Percentiles rank a stretch among this genome's conserved stretches.
phyloP scores from a whole-genome alignment of 2,888 invertebrate species.

The Sisyra terminalis region DNA sequence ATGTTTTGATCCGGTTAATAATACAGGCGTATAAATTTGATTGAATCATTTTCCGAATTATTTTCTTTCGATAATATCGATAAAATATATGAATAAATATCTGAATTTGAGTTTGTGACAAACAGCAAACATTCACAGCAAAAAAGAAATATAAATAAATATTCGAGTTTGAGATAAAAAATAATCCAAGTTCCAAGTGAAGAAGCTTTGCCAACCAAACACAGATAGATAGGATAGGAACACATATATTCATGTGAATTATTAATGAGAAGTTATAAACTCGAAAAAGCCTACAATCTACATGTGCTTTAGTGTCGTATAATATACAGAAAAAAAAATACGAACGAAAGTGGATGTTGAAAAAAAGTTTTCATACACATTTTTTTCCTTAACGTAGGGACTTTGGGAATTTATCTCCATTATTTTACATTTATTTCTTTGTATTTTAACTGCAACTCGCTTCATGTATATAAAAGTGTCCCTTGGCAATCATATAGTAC shows the following conservation, averaged over 20 bases:
- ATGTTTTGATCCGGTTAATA: too few relatives aligned
- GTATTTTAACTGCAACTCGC: slow-evolving; percentile 8
- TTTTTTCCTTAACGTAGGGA: slow-evolving; percentile 3
- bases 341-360: slow-evolving; percentile 2
- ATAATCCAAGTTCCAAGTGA: not conserved
- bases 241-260: slow-evolving; percentile 5
- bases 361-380: slow-evolving; percentile 3
- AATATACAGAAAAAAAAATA: not conserved
- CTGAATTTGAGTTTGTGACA: not conserved
- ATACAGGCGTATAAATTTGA: too few relatives aligned
- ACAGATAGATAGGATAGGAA: not conserved
- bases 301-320: not conserved
- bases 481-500: slow-evolving; percentile 7
- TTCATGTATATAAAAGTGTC: slow-evolving; percentile 10
- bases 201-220: not conserved
- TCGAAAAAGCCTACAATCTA: not conserved
- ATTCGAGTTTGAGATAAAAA: not conserved
- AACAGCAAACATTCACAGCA: not conserved
- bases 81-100: not conserved
- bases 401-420: slow-evolving; percentile 10
- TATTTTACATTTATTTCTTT: slow-evolving; percentile 10
- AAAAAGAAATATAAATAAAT: not conserved
- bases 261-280: slow-evolving; percentile 7
- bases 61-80: too few relatives aligned
- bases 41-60: too few relatives aligned